Percentiles rank a stretch among this genome's conserved stretches.
These are phyloP conservation scores for Cervus canadensis DNA, from an alignment of 2,113 vertebrate species.

Conservation along the genomic window DNA sequence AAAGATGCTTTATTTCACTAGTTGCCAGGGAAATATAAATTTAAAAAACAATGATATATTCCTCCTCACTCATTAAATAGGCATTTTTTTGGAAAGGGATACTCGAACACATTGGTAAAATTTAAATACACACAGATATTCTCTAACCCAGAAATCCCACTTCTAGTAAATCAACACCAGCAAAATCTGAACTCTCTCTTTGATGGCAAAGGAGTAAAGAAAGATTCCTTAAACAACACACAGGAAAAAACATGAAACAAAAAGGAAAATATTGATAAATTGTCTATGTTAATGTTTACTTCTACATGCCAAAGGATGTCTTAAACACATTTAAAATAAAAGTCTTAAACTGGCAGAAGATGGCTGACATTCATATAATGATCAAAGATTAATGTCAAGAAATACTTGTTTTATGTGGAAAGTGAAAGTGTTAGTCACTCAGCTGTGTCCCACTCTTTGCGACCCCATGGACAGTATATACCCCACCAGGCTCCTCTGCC, in stretches of 20 bases:
- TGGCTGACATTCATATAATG: neutral
- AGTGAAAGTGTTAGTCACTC: neutral
- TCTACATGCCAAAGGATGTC: neutral
- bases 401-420: neutral
- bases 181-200: neutral
- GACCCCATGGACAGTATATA: neutral
- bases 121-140: neutral
- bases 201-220: neutral
- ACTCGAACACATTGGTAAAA: neutral
- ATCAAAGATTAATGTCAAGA: conserved; percentile 8
- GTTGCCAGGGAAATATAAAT: neutral
- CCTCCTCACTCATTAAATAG: neutral
- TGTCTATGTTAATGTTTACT: neutral
- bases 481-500: neutral
- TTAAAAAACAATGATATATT: conserved; percentile 1
- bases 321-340: conserved; percentile 32
- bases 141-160: neutral
- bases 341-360: neutral
- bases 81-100: neutral
- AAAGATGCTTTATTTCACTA: neutral
- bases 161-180: neutral
- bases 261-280: neutral
- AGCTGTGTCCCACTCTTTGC: neutral
- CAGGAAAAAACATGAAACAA: neutral
- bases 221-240: neutral